A percentile compares a stretch with the other conserved stretches of the same genome.
Evolutionary conservation across 2,113 vertebrate genomes (phyloP).

Genomic region (Leptodactylus fuscus): DNA sequence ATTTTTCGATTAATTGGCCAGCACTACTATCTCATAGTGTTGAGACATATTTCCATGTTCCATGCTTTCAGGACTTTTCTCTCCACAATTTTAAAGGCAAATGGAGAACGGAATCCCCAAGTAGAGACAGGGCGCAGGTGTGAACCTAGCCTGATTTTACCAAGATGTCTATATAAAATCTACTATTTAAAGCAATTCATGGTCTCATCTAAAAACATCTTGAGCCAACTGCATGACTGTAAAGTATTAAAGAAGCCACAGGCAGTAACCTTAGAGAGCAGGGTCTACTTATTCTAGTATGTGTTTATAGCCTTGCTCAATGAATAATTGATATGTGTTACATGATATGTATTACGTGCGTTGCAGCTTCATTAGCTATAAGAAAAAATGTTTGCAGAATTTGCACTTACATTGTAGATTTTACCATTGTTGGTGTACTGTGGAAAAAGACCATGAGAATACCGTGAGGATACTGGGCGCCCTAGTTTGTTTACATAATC

Average conservation of each 20-base stretch:
- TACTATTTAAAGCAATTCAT: no score
- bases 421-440: slow-evolving; percentile 71
- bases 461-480: slow-evolving; percentile 79
- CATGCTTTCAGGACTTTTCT: no score
- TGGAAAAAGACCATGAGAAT: slow-evolving; percentile 76
- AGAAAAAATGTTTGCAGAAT: not conserved
- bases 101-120: no score
- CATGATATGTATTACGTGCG: not conserved
- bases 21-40: no score
- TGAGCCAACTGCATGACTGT: no score
- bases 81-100: no score
- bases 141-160: no score
- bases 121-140: no score
- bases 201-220: not conserved
- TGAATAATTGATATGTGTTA: not conserved
- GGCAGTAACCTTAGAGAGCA: not conserved
- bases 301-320: not conserved
- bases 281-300: not conserved
- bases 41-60: no score
- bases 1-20: no score
- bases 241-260: no score
- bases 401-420: slow-evolving; percentile 77
- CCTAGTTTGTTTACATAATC: slow-evolving; percentile 77
- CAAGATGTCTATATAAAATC: no score
- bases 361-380: not conserved